Conservation (phyloP, 2,113 vertebrate genomes). For the Ailuropoda melanoleuca region DNA sequence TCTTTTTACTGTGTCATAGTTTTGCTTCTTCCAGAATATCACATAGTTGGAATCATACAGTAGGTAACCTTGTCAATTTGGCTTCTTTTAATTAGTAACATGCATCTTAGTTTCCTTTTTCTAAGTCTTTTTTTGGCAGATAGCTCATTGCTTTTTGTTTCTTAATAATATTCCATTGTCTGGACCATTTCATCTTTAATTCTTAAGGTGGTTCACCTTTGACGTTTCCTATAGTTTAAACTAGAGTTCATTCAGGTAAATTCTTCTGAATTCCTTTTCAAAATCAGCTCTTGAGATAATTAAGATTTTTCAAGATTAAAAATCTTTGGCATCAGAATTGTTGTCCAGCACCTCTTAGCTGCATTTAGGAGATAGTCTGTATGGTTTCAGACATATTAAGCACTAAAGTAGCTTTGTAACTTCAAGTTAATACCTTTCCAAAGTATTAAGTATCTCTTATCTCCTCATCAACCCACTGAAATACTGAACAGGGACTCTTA, state of each 20-base stretch:
- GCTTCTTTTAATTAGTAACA: neutral
- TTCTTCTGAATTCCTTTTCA: neutral
- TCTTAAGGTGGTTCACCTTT: neutral
- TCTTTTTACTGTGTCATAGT: neutral
- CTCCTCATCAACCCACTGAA: neutral
- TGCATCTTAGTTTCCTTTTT: neutral
- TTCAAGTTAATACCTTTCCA: neutral
- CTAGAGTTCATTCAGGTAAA: constrained; percentile 2
- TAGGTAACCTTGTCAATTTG: neutral
- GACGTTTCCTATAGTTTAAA: neutral
- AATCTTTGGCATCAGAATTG: neutral
- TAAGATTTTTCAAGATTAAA: neutral
- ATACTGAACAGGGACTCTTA: neutral
- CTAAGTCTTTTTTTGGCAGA: neutral
- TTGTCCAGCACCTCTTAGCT: neutral
- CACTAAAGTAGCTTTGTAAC: neutral
- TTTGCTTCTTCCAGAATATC: neutral
- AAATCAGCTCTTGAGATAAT: neutral
- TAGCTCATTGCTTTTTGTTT: neutral
- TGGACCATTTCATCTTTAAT: neutral
- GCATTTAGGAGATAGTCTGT: neutral
- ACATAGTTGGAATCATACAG: neutral
- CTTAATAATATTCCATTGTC: neutral
- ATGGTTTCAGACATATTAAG: neutral
- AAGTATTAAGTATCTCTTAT: neutral